These are phyloP conservation scores for Ptychadena robeensis DNA, from an alignment of 2,797 vertebrate species.

Conservation along the genomic window DNA sequence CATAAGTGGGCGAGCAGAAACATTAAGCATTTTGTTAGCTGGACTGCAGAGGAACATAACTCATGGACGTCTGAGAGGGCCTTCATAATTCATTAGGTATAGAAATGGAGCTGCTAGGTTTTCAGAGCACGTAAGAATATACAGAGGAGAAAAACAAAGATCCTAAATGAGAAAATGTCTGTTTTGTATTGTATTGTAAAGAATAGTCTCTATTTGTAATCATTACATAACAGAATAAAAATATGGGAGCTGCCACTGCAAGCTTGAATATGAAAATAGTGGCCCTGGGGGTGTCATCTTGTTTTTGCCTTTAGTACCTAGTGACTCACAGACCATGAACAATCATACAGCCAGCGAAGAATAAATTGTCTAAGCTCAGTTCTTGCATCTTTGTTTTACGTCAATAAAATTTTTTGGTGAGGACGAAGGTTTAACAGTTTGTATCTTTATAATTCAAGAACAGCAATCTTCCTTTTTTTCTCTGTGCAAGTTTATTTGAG, in stretches of 20 bases:
- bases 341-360: background rate
- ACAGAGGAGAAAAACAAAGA: background rate
- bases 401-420: background rate
- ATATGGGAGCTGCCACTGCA: background rate
- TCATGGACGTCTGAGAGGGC: background rate
- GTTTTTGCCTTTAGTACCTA: background rate
- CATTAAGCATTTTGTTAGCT: slow-evolving; percentile 15
- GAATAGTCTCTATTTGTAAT: background rate
- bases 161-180: background rate
- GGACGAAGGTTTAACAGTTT: background rate
- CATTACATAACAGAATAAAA: background rate
- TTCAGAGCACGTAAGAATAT: background rate
- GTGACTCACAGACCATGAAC: background rate
- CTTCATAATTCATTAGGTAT: slow-evolving; percentile 49
- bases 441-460: background rate
- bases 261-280: background rate
- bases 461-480: background rate
- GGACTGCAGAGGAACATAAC: slow-evolving; percentile 15
- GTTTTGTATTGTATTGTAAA: too few species aligned
- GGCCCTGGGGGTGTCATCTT: background rate
- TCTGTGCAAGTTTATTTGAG: background rate
- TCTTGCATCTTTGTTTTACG: background rate
- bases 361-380: background rate
- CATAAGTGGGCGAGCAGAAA: background rate
- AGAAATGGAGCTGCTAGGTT: slow-evolving; percentile 2